A percentile compares a stretch with the other conserved stretches of the same genome.
Evolutionary conservation across 2,797 vertebrate species (phyloP).

Genomic region (Danio choprae): DNA sequence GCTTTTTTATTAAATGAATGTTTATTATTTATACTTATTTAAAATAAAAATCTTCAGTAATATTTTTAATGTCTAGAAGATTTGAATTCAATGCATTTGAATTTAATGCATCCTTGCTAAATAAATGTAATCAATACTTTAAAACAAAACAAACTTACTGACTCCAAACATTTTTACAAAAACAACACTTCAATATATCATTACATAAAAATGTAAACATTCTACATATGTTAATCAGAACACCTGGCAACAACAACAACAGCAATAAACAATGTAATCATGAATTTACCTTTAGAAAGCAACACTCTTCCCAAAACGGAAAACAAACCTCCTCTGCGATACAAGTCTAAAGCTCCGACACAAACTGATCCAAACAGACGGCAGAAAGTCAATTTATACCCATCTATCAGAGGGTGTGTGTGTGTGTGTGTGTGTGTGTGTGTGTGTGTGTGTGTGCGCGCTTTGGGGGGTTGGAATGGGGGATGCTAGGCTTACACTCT

Average conservation of each 20-base stretch:
- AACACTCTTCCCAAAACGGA: background rate
- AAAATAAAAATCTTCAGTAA: no score
- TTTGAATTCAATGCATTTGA: no score
- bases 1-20: no score
- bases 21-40: no score
- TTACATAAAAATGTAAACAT: no score
- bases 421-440: no score
- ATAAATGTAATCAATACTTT: background rate
- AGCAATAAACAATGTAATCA: background rate
- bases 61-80: no score
- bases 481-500: constrained; percentile 70
- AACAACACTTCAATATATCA: background rate
- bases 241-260: background rate
- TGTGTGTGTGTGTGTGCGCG: no score
- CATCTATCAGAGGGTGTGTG: constrained; percentile 25
- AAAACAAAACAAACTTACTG: background rate
- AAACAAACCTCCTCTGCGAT: background rate
- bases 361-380: background rate
- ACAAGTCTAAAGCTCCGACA: constrained; percentile 1
- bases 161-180: background rate
- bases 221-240: background rate
- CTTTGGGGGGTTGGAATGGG: constrained; percentile 44
- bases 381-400: constrained; percentile 29
- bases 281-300: constrained; percentile 28
- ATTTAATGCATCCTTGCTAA: background rate